Evolutionary conservation across 2,888 invertebrate genomes (phyloP), one percentile per base, ranked within the genome.

Genomic region (Drosophila birchii): DNA sequence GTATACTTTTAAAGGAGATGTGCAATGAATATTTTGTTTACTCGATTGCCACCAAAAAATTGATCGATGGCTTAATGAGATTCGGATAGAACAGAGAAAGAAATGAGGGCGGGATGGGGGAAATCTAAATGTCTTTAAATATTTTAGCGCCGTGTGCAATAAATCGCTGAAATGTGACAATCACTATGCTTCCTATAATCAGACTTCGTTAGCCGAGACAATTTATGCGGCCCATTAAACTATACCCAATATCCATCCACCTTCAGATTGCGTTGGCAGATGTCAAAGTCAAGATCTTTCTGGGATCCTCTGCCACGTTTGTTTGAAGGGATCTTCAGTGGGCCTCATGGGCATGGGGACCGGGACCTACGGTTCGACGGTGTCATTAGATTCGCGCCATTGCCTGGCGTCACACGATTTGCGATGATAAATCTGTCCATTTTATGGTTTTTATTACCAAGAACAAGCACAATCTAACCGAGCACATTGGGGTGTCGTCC

Each of bases 251-350:
- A 67, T 57, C 32, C 63, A 55, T 60, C 39, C 66, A 61, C 74
- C 69, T 76, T 64, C 57, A 49, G 45, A 62, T 38, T 64, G 45
- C 14, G 4, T 58, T 47, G 20, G 60, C 68, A 62, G 41, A 72
- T 81, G 79, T 84, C 85, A 84, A 84, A 81, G 88, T 88, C 84
- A 84, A 84, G 87, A 84, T 32, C 79, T 69, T 23, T 59, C 5
- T 39, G 38, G 38, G 7, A 9, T 39, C 59, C 53, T 38, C 34
- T 12, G 26, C 7, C 20, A 26, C 26, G 34, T 26, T 34, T n/a
- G 20, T 12, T 38, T 39, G 9, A 75, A 67, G 57, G 47, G 56
- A 44, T 51, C 58, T 29, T 26, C 14, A 26, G 6, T 20, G 43
- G 23, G 39, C 38, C 57, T 20, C 41, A 7, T 49, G 32, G 49